Base-by-base conservation (phyloP, 2,113 vertebrate species). In the Dasypus novemcinctus region DNA sequence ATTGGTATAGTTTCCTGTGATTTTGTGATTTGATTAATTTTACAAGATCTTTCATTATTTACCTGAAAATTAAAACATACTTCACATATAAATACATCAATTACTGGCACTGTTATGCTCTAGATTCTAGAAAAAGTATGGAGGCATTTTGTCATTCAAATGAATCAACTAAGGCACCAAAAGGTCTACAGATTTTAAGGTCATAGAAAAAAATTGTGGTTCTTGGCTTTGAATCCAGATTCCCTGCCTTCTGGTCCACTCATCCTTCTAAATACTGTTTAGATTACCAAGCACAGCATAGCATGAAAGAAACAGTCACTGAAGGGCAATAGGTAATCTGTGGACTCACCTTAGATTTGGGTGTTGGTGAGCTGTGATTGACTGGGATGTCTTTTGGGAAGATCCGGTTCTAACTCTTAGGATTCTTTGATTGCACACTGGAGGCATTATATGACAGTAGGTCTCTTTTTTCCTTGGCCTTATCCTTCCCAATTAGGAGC, bases 1-100 rank as follows among this genome's bases (percentile, higher is more conserved):
- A 46, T 88, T 93, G 9, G 57, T 85, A 78, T 66, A 33, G 49
- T 86, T 93, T 72, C 59, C 59, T 81, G 23, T 10, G 31, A 83
- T 90, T 94, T 79, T 93, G 14, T 74, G 46, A 72, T 83, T 80
- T 93, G 33, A 75, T 31, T 88, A 91, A 93, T 86, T 79, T 46
- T 49, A 54, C 25, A 75, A 66, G 93, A 91, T 69, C 33, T 81
- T 83, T 87, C 94, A 36, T 78, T 94, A 31, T 33, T 95, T 27
- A 72, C 57, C 31, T 31, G 82, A 82, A 41, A 75, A 89, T 95
- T 90, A 43, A 75, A 49, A 80, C 78, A 29, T 94, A 23, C 85
- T 27, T 25, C 5, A 54, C 54, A 81, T 75, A n/a, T 71, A 93
- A 90, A 75, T 76, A 29, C 36, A 72, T 82, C 29, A 43, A 36